A percentile compares a stretch with the other conserved stretches of the same genome.
phyloP scores from a whole-genome alignment of 2,113 vertebrate genomes.

The Hymenochirus boettgeri region DNA sequence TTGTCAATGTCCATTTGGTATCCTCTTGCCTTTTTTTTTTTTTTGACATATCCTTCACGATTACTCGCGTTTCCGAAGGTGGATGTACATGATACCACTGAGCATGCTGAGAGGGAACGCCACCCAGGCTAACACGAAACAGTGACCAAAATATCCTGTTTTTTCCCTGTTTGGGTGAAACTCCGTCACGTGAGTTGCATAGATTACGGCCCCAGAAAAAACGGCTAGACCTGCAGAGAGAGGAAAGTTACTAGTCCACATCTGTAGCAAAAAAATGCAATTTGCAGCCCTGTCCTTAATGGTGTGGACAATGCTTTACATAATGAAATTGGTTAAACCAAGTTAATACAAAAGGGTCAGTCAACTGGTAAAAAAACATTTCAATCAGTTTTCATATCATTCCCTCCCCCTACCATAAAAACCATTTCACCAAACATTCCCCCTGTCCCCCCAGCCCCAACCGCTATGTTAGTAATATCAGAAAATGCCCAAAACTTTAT shows the following conservation, averaged over 20 bases:
- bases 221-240: conserved; percentile 60
- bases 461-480: too few relatives aligned
- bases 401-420: too few relatives aligned
- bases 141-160: conserved; percentile 73
- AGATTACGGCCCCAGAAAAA: conserved; percentile 77
- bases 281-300: too few relatives aligned
- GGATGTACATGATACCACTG: conserved; percentile 74
- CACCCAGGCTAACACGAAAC: conserved; percentile 78
- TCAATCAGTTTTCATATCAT: too few relatives aligned
- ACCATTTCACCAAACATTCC: too few relatives aligned
- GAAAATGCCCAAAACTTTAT: too few relatives aligned
- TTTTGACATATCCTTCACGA: background rate
- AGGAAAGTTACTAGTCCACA: background rate
- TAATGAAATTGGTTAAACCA: too few relatives aligned
- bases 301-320: too few relatives aligned
- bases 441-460: too few relatives aligned
- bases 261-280: too few relatives aligned
- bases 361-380: too few relatives aligned
- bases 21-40: background rate
- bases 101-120: conserved; percentile 74
- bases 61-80: conserved; percentile 76
- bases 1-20: background rate
- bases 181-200: conserved; percentile 66
- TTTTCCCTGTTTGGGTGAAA: conserved; percentile 56
- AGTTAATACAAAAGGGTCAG: too few relatives aligned